Base-by-base conservation (phyloP, 1,140 invertebrate genomes). In the Cydia splendana region DNA sequence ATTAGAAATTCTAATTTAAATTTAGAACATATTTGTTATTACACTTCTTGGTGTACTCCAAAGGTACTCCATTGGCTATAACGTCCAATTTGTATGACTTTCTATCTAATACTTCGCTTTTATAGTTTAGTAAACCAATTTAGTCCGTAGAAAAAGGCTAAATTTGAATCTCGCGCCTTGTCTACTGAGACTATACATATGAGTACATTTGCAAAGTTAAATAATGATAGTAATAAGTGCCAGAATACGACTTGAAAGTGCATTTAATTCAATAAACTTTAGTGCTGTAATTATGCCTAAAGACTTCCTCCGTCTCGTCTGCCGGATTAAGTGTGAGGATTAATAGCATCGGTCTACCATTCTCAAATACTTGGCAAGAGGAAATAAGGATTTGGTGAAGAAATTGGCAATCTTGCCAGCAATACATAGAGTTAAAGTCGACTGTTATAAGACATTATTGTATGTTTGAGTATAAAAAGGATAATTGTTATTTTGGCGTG, bases 1-100 rank as follows among this genome's bases (percentile, higher is more conserved):
- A 69, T 69, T 69, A 13, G 20, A 69, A 69, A 38, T n/a, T 69
- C 4, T 69, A 34, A 38, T 69, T 69, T 69, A 28, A 38, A 69
- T 69, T 69, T 20, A 38, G 65, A 34, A 69, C 10, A 18, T n/a
- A 15, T n/a, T n/a, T n/a, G n/a, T n/a, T n/a, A n/a, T n/a, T 45
- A 34, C 3, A 48, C 45, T 51, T 51, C 48, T 13, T 12, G 12
- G 15, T 51, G 12, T 51, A 15, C 48, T 12, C 30, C 3, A 2
- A 38, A 38, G 34, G 34, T 38, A 38, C 34, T 0, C 4, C 30
- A 24, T 24, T 24, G 24, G 24, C 30, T 30, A 30, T 30, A 30
- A 4, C 2, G 30, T 38, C 34, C 5, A 7, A 38, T 38, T 38
- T 6, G 6, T 38, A 38, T 38, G 34, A 38, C 7, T 38, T n/a